Evolutionary conservation across 2,797 vertebrate species (phyloP), one percentile per base, ranked within the genome.

Genomic region (Tapera naevia): DNA sequence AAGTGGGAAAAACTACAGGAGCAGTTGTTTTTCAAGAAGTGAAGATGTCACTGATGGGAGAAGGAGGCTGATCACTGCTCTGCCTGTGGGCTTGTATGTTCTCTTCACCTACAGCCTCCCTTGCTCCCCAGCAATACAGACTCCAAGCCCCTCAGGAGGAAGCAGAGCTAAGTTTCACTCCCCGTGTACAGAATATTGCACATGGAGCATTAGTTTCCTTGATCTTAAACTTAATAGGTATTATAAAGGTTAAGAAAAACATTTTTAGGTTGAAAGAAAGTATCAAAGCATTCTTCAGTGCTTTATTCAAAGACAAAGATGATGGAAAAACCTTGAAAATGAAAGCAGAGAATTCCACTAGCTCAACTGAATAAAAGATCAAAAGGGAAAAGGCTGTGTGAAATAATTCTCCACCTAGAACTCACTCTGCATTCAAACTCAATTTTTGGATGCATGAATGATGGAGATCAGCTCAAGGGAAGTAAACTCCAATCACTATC

Each of bases 281-380:
- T 51, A 94, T 58, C 32, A 87, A 88, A 78, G 32, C 39, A 51
- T 76, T 86, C 39, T 92, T 70, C 39, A 65, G 28, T 30, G 51
- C 39, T 91, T 57, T 61, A 50, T 65, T 86, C 23, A 51, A 91
- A 95, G 57, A 41, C 69, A 89, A 57, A 76, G 56, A 83, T 69
- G 76, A 94, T 96, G 81, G 28, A 39, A 72, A 88, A 75, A 46
- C n/a, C 76, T 83, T 89, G 65, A 72, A 91, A 91, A 80, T 24
- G 19, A 46, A 90, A 89, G 62, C 53, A 76, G 57, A 56, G 30
- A 25, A 62, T 80, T 74, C 80, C 53, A 92, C n/a, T 39, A 91
- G 37, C 46, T 81, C 62, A 79, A 7, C 1, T 86, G 69, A 95
- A 93, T 91, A 93, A 92, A 95, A 93, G 87, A 93, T 93, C 54